Evolutionary conservation across 2,888 invertebrate species (phyloP), one percentile per base, ranked within the genome.

Genomic region (Schrankia costaestrigalis): DNA sequence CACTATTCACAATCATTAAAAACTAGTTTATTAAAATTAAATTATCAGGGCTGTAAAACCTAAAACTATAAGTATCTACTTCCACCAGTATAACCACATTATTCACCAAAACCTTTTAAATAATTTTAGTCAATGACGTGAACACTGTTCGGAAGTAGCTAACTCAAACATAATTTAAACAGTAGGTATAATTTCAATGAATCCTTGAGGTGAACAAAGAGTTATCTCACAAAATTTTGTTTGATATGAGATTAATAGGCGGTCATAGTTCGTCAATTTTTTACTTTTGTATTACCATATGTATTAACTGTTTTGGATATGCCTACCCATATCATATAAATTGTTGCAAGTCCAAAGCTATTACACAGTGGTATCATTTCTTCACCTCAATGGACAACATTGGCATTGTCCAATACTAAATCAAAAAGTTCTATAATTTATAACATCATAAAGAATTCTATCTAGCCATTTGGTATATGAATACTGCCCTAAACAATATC

Each of bases 391-490:
- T 42, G 59, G 21, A 46, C 46, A 40, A 38, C 36, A 32, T 38
- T 49, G 47, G 44, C 40, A 40, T 40, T 36, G 55, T 49, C 37
- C 33, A 33, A 35, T 43, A 46, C 22, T 45, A 42, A 36, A 38
- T 40, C 36, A 52, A 44, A 39, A 43, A 36, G 47, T 49, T 46
- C 38, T 41, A 57, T 47, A 55, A 40, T 48, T 44, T 48, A 58
- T 38, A 45, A 62, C 65, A 63, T 61, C 56, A 61, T 66, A 64
- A 63, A 71, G 55, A 71, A 63, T 68, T 71, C 63, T 76, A 75
- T 75, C 62, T 76, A 80, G 63, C 61, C 73, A 77, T 85, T 85
- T 83, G 85, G 83, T 82, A 78, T 76, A 56, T 71, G 60, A 84
- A 84, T 84, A 85, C 85, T 85, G 84, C 68, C 75, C 74, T 67